Base-by-base conservation (phyloP, 1,140 invertebrate genomes). In the Diploscapter pachys region DNA sequence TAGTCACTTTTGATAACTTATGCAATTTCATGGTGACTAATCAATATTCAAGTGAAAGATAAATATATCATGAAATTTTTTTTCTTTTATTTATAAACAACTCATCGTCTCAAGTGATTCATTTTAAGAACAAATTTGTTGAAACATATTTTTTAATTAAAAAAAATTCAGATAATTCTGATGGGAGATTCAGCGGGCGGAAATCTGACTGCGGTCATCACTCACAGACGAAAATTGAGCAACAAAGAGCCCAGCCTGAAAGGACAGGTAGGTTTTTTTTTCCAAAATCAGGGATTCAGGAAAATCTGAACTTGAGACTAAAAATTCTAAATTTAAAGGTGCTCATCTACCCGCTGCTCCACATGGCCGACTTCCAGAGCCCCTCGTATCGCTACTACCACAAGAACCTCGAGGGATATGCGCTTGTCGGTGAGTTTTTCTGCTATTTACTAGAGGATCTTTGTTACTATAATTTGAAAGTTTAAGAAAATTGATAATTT, bases 111-210 rank as follows among this genome's bases (percentile, higher is more conserved):
- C 5, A 2, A 64, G 63, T 2, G 1, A 64, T 13, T 64, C 2
- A 6, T 9, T 6, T 64, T 31, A 5, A 50, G 13, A 59, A 59
- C 57, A 13, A 59, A 59, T 11, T 59, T 59, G 11, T 11, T 13
- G 13, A 64, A 48, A 48, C 31, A 48, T 48, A 48, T 48, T 64
- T 64, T 31, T 5, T 5, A 13, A 31, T n/a, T 4, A 2, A 71
- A 11, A 31, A 0, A 31, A 31, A 31, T 31, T 6, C 54, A 76
- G 59, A 78, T 77, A 8, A 77, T 78, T 2, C 61, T 79, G 2
- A 79, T 79, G 77, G 78, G 78, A 52, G 78, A 79, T 55, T 78
- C 76, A 9, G 78, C 78, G 11, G 78, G 78, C 2, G 78, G 77
- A 11, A 79, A 79, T 57, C 55, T 79, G 49, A 68, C 77, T 13